Base-by-base conservation (phyloP, 53 echinoderm and acorn worm species). In the Temnopleurus reevesii region DNA sequence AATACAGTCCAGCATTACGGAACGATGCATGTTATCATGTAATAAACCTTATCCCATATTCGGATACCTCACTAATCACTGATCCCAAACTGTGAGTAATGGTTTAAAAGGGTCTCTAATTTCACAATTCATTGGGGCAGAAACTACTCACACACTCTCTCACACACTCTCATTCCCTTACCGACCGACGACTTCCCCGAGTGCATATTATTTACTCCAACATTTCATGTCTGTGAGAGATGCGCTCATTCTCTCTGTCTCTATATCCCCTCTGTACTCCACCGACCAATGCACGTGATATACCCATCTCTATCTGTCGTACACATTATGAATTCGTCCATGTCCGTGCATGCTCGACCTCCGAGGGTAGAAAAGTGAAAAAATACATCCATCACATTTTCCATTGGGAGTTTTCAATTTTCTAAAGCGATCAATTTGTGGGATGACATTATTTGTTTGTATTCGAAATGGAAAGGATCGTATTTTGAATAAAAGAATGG, bases 91-190 rank as follows among this genome's bases (percentile, higher is more conserved):
- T 80, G 53, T 71, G 71, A 71, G 77, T 83, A 83, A 83, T 56
- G 57, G 57, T 56, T 33, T 83, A 31, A 83, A 54, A 55, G 55
- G 34, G 57, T 55, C 83, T 83, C 54, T 83, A 83, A 83, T 83
- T 83, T 83, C 23, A 34, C 29, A 34, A 83, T 27, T 53, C 23
- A 82, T n/a, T 19, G 54, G 35, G 18, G 83, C 83, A 55, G 83
- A 83, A 83, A 83, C 21, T 33, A 30, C 34, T 49, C 24, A 55
- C 30, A 47, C 76, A 43, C 45, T 24, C 79, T 13, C 49, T 26
- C 28, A n/a, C 36, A 12, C 9, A 26, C 47, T 17, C 43, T 2
- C 17, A 79, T 17, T 27, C 71, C 36, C 7, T 41, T n/a, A n/a
- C n/a, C n/a, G n/a, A n/a, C n/a, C n/a, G n/a, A n/a, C n/a, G n/a